Evolutionary conservation across 2,888 invertebrate genomes (phyloP).

Genomic region (Drosophila tanythrix): DNA sequence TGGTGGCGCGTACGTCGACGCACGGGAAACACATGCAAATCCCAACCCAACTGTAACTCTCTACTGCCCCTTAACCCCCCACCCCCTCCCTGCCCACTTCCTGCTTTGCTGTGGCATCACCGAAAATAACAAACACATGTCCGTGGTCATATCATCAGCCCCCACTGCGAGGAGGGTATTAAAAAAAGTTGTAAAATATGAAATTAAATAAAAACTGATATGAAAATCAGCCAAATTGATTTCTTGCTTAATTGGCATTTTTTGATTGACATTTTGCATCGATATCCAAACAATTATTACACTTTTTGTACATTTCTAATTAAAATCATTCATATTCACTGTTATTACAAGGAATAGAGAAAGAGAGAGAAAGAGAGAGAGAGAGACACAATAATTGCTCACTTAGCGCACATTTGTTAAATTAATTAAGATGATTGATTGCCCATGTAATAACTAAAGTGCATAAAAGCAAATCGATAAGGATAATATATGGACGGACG

Average conservation of each 20-base stretch:
- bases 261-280: conserved; percentile 13
- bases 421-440: conserved; percentile 27
- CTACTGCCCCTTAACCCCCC: background rate
- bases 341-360: background rate
- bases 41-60: background rate
- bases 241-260: conserved; percentile 56
- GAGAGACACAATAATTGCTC: background rate
- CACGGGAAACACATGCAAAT: conserved; percentile 20
- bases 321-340: background rate
- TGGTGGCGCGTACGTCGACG: conserved; percentile 38
- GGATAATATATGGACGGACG: conserved; percentile 4
- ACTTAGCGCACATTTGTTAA: conserved; percentile 1
- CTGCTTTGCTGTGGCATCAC: conserved; percentile 15
- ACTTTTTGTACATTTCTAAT: background rate
- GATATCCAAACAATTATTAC: background rate
- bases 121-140: conserved; percentile 7
- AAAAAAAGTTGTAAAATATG: conserved; percentile 7
- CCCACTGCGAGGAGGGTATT: background rate
- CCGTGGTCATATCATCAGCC: conserved; percentile 40
- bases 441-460: background rate
- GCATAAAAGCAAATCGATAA: background rate
- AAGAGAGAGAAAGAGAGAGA: background rate
- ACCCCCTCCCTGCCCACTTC: conserved; percentile 9
- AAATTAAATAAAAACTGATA: conserved; percentile 32
- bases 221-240: conserved; percentile 51